phyloP scores from a whole-genome alignment of 35 echinoderm and acorn worm genomes.

The Strongylocentrotus purpuratus region DNA sequence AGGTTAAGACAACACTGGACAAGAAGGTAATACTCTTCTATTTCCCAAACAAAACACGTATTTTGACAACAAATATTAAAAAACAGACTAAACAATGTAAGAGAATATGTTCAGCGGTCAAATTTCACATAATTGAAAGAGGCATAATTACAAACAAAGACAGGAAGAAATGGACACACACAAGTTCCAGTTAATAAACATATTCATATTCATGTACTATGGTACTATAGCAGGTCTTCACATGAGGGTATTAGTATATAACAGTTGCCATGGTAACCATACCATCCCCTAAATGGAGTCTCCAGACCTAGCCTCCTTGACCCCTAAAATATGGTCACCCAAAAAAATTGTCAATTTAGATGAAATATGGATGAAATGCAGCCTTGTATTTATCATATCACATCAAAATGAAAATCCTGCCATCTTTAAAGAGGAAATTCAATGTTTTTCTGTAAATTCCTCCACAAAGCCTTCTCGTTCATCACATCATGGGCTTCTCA shows the following conservation, averaged over 20 bases:
- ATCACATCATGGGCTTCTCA: neutral
- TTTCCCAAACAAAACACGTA: neutral
- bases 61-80: constrained; percentile 30
- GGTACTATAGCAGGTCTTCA: no score
- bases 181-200: no score
- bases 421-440: constrained; percentile 3
- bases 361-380: neutral
- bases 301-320: neutral
- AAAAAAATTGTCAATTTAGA: neutral
- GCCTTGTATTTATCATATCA: neutral
- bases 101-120: neutral
- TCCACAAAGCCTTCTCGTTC: neutral
- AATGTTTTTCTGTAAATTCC: constrained; percentile 19
- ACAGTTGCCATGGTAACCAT: neutral
- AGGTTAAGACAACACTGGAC: neutral
- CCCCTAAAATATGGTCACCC: neutral
- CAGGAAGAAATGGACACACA: no score
- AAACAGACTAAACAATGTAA: neutral
- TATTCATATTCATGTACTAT: no score
- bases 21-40: neutral
- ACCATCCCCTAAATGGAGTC: neutral
- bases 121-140: no score
- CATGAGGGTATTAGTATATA: no score
- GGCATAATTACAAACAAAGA: no score
- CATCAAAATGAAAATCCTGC: neutral